Base-by-base conservation (phyloP, 2,888 invertebrate genomes). In the Agonopterix heracliana region DNA sequence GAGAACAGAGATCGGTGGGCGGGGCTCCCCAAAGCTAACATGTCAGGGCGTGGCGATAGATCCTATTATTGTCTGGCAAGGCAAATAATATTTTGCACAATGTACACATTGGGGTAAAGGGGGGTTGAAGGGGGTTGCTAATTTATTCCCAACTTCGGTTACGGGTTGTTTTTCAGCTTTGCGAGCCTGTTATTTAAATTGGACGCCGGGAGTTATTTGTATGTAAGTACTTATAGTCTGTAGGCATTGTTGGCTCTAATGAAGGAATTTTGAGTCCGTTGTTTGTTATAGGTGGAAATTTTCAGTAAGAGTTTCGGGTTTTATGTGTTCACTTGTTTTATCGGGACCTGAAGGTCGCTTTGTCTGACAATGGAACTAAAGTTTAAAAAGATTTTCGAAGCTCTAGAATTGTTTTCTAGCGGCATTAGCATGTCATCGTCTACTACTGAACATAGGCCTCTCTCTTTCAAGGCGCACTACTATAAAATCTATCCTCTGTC, bases 11-110 rank as follows among this genome's bases (percentile, higher is more conserved):
- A 45, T 52, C 49, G 54, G 45, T 63, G 78, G 89, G 89, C 81
- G 89, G 85, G 66, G 85, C 68, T 62, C 55, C 54, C 58, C 71
- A 81, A 87, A 88, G 89, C 87, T 87, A 87, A 88, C 87, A 89
- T 89, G 89, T 89, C 89, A 88, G 83, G 86, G 87, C 84, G 87
- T 74, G 79, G 83, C 85, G 75, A 68, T 80, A 83, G 83, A 86
- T 87, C 85, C 84, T 81, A 90, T 83, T 88, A 89, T 87, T 86
- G 86, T 88, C 88, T 89, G 89, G 91, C 89, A 91, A 91, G 90
- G 91, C 91, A 91, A 92, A 92, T 92, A 91, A 91, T 92, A 91
- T 91, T 91, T 90, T 90, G 90, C 90, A 91, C 91, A 92, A 90
- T 91, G 91, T 92, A 91, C 90, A 91, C 91, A 91, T 90, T 90